Evolutionary conservation across 2,888 invertebrate species (phyloP), one percentile per base, ranked within the genome.

Genomic region (Drosophila yooni): DNA sequence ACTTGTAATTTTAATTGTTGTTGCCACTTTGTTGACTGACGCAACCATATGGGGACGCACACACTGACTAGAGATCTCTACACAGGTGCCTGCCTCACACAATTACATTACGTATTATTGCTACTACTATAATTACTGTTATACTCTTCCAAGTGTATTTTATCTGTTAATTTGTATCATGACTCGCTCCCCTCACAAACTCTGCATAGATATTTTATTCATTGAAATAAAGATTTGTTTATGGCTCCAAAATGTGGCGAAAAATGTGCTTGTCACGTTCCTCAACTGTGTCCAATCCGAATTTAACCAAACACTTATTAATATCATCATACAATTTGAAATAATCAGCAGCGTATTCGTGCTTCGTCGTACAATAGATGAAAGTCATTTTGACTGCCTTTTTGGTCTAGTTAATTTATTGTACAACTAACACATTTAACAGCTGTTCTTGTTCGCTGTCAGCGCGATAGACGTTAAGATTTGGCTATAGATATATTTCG

Each of bases 1-100:
- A 57, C 43, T 57, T 25, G 70, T 83, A 85, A 76, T 87, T 89
- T 74, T 83, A 85, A 85, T 85, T 85, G 77, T 63, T 58, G 81
- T 75, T 73, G 74, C 74, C 56, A 21, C 70, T 79, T 72, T 76
- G 78, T 81, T 43, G 60, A 51, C 79, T 83, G 81, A 82, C 83
- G 83, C 85, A 83, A 85, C 67, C 61, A 48, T 54, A 53, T 54
- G 60, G 51, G 13, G 31, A 13, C 56, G 36, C 36, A 33, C 34
- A 53, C 34, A 18, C 8, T 29, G 27, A 27, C 57, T 46, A 31
- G 52, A 61, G 52, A 51, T 63, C 31, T 69, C 46, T 51, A 46
- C 64, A 69, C 25, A 54, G 15, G 3, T 34, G n/a, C 13, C 29
- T 29, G 11, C 46, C 25, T 15, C 25, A 46, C 46, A 46, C 46